Base-by-base conservation (phyloP, 2,797 vertebrate genomes). In the Microctenopoma lineatum region DNA sequence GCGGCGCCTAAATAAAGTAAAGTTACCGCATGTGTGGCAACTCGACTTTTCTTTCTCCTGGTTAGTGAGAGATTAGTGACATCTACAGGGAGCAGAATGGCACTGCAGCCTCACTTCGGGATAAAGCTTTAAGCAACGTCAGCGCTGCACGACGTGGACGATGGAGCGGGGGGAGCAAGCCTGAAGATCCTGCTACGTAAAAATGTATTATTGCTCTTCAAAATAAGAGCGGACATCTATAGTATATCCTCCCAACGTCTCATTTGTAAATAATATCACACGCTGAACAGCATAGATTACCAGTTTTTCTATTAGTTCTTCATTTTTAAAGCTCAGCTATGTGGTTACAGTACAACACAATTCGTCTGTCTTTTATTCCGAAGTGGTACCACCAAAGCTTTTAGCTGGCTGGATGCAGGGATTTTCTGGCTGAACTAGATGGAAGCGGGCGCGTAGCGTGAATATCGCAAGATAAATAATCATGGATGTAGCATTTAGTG, bases 91-190 rank as follows among this genome's bases (percentile, higher is more conserved):
- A 9, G 0, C 2, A 1, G 4, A 0, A 0, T 1, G 4, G 46
- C 14, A 86, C 59, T 81, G 64, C 85, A 89, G n/a, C 10, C 46
- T 2, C 18, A 16, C 11, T 48, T 1, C 18, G 0, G 18, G 50
- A 62, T 52, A 52, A 59, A 5, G 21, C 21, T 21, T 21, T 21
- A 21, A 21, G 45, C 77, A 60, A 90, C 90, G 89, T 92, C 88
- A 89, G 77, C 90, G 83, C 18, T 50, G 70, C 29, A 80, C 71
- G 75, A 91, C 90, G 87, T 90, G 89, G 87, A 91, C 76, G 81
- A 83, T 57, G 59, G 59, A 71, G 65, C 11, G 21, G 59, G 60
- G 76, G 66, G 14, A 77, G 80, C 21, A 42, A 48, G 75, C 10
- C 53, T 45, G 55, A 34, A 36, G 48, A 38, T n/a, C 68, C 77